Percentiles rank a stretch among this genome's conserved stretches.
Evolutionary conservation across 2,113 vertebrate genomes (phyloP).

Genomic region (Halcyon malimbica): DNA sequence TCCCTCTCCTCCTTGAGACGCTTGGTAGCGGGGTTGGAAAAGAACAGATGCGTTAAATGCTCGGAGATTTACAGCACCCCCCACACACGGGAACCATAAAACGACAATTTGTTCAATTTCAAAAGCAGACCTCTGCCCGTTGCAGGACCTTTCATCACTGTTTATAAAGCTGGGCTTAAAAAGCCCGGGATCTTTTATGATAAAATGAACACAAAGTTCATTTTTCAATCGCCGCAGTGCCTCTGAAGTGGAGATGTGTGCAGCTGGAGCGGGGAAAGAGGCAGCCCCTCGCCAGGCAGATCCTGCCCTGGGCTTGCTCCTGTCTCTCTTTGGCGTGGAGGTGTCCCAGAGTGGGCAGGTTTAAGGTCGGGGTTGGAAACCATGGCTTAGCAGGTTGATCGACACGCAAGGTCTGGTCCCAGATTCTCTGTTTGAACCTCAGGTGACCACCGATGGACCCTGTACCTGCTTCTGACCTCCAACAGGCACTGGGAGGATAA

Average conservation of each 20-base stretch:
- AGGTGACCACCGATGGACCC: not conserved
- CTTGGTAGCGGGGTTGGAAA: constrained; percentile 15
- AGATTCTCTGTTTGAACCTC: not conserved
- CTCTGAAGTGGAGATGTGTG: not conserved
- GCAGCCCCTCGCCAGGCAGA: fast-evolving
- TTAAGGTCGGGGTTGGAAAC: not conserved
- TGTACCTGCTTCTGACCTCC: fast-evolving
- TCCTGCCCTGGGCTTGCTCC: not conserved
- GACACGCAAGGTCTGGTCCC: not conserved
- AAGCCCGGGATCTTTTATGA: not conserved
- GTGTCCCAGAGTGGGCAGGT: not conserved
- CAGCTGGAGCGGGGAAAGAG: not conserved
- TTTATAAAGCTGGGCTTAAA: constrained; percentile 28
- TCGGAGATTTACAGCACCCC: constrained; percentile 27
- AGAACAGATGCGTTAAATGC: constrained; percentile 47
- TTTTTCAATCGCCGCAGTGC: not conserved
- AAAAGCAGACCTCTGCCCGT: constrained; percentile 60
- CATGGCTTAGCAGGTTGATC: too few species aligned
- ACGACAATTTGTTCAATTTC: constrained; percentile 67
- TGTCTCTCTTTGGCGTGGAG: not conserved
- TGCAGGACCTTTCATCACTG: constrained; percentile 54
- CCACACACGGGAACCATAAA: constrained; percentile 43
- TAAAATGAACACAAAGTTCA: not conserved
- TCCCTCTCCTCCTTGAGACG: constrained; percentile 33
- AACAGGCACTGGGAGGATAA: not conserved